Conservation (phyloP, 2,113 vertebrate genomes). For the Oxygymnocypris stewartii region DNA sequence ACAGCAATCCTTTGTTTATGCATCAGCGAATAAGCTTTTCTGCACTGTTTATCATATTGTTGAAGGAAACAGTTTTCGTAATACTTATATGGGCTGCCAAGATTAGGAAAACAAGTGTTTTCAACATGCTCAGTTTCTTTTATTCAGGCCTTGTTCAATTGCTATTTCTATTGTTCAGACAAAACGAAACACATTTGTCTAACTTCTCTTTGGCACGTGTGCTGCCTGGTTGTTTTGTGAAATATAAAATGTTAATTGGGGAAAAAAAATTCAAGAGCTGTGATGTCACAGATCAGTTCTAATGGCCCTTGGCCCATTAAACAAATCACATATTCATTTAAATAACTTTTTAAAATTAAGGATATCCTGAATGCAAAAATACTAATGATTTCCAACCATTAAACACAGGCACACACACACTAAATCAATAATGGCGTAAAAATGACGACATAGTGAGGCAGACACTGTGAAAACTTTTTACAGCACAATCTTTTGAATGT, state of each 20-base stretch:
- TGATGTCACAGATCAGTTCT: not conserved
- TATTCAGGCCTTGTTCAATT: conserved; percentile 37
- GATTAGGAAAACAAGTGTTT: conserved; percentile 38
- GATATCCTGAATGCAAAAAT: not conserved
- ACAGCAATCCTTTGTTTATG: conserved; percentile 54
- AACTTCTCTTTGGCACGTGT: conserved; percentile 47
- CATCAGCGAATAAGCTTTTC: conserved; percentile 42
- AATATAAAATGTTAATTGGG: conserved; percentile 27
- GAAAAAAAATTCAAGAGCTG: not conserved
- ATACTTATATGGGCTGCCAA: conserved; percentile 40
- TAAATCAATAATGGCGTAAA: not conserved
- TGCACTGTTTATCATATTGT: conserved; percentile 52
- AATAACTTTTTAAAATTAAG: not conserved
- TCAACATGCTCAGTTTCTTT: conserved; percentile 21
- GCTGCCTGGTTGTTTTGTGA: conserved; percentile 38
- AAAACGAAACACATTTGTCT: conserved; percentile 38
- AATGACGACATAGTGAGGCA: not conserved
- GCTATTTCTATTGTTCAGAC: conserved; percentile 50
- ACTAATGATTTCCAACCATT: not conserved
- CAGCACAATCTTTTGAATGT: not conserved
- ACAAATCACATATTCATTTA: not conserved
- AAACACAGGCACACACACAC: not conserved
- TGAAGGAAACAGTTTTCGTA: conserved; percentile 47
- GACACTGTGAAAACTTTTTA: not conserved
- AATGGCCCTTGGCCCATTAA: not conserved